A percentile compares a stretch with the other conserved stretches of the same genome.
Conservation (phyloP, 1,140 invertebrate genomes). For the Anthonomus grandis region DNA sequence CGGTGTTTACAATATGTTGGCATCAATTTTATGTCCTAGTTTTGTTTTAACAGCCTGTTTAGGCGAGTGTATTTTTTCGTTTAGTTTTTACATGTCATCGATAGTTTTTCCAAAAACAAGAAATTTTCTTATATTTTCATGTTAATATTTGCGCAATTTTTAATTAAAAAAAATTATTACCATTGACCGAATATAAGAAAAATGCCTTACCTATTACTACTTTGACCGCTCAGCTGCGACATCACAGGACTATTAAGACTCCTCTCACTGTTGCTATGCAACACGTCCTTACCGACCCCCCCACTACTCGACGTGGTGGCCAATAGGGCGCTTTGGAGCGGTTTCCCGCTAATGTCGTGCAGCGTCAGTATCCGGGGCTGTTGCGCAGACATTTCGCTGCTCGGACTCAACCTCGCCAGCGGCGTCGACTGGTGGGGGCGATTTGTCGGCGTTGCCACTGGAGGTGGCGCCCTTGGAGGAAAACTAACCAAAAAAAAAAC, state of each 20-base stretch:
- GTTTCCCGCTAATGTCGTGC: conserved; percentile 91
- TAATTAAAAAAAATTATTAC: no score
- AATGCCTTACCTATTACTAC: conserved; percentile 56
- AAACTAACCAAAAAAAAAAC: no score
- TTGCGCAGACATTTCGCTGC: conserved; percentile 86
- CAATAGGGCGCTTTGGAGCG: conserved; percentile 80
- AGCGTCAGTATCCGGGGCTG: conserved; percentile 87
- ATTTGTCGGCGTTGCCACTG: conserved; percentile 59
- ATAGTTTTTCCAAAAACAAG: no score
- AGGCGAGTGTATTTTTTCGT: no score
- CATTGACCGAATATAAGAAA: neutral
- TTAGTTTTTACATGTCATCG: no score
- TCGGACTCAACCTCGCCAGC: conserved; percentile 82
- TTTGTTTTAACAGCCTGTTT: no score
- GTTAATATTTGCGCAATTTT: no score
- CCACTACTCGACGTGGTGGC: conserved; percentile 84
- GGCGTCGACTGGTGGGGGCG: conserved; percentile 83
- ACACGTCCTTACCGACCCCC: conserved; percentile 75
- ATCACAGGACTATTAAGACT: conserved; percentile 88
- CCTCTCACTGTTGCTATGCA: conserved; percentile 84
- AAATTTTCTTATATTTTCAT: no score
- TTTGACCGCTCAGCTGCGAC: conserved; percentile 82
- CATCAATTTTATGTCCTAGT: no score
- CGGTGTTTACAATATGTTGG: no score
- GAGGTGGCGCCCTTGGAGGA: conserved; percentile 65